These are phyloP conservation scores for Carterocephalus palaemon DNA, from an alignment of 2,888 invertebrate genomes.

Conservation along the genomic window DNA sequence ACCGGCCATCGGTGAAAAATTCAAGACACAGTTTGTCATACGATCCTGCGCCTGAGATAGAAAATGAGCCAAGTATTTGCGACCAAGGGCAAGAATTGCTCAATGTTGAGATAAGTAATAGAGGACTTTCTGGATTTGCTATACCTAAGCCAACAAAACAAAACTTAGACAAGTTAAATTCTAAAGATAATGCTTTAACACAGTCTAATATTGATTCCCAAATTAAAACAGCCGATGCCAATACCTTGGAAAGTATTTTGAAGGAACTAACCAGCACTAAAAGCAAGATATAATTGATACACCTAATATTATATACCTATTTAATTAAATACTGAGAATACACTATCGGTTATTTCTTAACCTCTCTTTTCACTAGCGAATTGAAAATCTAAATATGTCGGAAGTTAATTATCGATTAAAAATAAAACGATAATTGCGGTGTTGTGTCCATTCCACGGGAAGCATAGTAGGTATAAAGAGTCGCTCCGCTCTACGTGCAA, in stretches of 20 bases:
- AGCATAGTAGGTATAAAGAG: no score
- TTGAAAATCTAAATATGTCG: no score
- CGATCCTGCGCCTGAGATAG: constrained; percentile 38
- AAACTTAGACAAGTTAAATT: constrained; percentile 33
- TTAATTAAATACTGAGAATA: no score
- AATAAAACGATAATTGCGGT: no score
- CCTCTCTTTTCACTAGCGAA: no score
- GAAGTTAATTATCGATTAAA: no score
- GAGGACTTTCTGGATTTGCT: constrained; percentile 65
- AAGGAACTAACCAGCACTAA: constrained; percentile 30
- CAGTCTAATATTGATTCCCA: neutral
- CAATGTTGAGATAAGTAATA: constrained; percentile 63
- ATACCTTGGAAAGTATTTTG: constrained; percentile 36
- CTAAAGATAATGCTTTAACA: constrained; percentile 14
- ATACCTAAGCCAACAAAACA: constrained; percentile 52
- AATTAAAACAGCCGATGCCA: constrained; percentile 27
- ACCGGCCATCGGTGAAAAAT: constrained; percentile 48
- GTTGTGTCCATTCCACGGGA: no score
- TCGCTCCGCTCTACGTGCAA: no score
- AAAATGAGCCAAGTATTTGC: constrained; percentile 47
- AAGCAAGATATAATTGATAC: neutral
- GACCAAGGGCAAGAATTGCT: constrained; percentile 50
- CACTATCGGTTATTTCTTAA: no score
- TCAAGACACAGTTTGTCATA: constrained; percentile 46
- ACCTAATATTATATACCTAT: no score